Conservation (phyloP, 2,113 vertebrate species). For the Gasterosteus aculeatus region DNA sequence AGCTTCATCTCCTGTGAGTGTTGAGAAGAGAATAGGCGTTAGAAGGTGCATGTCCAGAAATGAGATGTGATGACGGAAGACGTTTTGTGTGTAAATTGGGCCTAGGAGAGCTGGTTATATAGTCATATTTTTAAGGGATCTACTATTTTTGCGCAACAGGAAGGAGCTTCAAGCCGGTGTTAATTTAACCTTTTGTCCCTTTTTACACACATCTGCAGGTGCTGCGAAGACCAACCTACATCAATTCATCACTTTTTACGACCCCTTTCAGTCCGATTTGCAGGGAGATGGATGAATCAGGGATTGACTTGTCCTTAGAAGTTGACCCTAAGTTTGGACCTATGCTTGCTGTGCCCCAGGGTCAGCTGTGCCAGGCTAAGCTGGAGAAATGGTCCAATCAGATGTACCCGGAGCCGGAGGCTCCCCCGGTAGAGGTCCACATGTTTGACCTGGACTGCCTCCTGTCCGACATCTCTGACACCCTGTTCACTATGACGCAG, state of each 20-base stretch:
- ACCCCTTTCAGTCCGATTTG: background rate
- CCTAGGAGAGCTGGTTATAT: background rate
- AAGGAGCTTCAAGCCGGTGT: background rate
- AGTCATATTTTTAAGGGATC: background rate
- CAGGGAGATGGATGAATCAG: slow-evolving; percentile 16
- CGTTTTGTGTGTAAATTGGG: background rate
- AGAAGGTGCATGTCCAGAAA: background rate
- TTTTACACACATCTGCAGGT: background rate
- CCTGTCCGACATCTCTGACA: slow-evolving; percentile 96
- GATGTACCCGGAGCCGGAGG: slow-evolving; percentile 87
- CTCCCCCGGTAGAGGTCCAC: slow-evolving; percentile 84
- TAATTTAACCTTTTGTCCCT: background rate
- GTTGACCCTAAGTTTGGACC: background rate
- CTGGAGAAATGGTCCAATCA: slow-evolving; percentile 90
- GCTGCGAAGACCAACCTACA: slow-evolving; percentile 1
- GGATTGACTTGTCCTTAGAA: slow-evolving; percentile 1
- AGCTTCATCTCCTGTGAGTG: slow-evolving; percentile 45
- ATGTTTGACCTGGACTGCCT: slow-evolving; percentile 93
- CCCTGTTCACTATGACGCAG: slow-evolving; percentile 97
- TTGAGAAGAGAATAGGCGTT: background rate
- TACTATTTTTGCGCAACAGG: background rate
- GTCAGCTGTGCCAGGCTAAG: slow-evolving; percentile 80
- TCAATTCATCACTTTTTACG: slow-evolving; percentile 3
- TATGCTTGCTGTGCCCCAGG: slow-evolving; percentile 72
- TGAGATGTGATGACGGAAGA: background rate